Percentiles rank a stretch among this genome's conserved stretches.
phyloP scores from a whole-genome alignment of 2,113 vertebrate genomes.

The Psilopsiagon aurifrons region DNA sequence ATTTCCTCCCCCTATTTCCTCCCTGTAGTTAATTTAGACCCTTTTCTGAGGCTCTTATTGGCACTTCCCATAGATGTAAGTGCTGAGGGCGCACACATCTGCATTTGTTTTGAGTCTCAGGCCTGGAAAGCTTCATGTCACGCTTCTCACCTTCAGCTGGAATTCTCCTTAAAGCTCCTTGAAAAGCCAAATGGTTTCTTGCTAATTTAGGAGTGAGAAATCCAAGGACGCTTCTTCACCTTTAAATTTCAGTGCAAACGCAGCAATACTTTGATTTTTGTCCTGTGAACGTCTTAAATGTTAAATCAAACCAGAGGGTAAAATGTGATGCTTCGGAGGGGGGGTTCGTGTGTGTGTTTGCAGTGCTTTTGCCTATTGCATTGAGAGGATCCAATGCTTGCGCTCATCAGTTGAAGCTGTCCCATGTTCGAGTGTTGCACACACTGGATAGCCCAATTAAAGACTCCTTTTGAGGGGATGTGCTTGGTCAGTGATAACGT shows the following conservation, averaged over 20 bases:
- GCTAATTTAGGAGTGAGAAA: not conserved
- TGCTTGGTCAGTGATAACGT: accelerated
- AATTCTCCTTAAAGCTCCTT: not conserved
- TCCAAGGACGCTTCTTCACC: not conserved
- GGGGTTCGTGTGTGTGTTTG: accelerated
- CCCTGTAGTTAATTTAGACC: not conserved
- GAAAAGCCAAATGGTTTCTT: not conserved
- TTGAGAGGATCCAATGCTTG: not conserved
- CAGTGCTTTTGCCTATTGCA: accelerated
- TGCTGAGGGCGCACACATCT: not conserved
- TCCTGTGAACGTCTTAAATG: not conserved
- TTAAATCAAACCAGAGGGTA: not conserved
- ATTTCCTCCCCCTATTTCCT: not conserved
- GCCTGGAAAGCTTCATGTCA: not conserved
- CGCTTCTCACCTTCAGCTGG: not conserved
- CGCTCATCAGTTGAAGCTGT: accelerated
- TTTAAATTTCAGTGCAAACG: not conserved
- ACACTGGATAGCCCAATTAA: not conserved
- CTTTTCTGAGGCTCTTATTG: not conserved
- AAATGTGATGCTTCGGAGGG: accelerated
- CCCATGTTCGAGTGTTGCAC: accelerated
- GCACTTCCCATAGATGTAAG: not conserved
- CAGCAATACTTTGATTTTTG: not conserved
- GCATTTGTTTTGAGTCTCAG: not conserved
- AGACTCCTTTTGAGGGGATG: not conserved